A percentile compares a stretch with the other conserved stretches of the same genome.
Conservation (phyloP, 23 tunicate genomes). For the Ciona savignyi region DNA sequence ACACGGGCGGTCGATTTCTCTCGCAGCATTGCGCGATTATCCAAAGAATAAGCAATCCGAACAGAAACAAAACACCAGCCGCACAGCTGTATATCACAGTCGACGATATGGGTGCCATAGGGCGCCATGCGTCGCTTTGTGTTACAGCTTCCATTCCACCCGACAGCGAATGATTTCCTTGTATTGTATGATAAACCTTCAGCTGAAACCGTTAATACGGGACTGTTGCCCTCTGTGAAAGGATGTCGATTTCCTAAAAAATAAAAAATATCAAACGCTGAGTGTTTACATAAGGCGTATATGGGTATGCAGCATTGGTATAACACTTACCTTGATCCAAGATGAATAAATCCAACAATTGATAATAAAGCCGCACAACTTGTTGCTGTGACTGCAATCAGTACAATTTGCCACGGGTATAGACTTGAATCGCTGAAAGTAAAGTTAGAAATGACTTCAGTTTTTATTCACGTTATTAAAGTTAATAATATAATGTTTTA, state of each 20-base stretch:
- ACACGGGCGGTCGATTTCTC: neutral
- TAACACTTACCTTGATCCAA: too few relatives aligned
- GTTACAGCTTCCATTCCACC: neutral
- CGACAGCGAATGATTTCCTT: neutral
- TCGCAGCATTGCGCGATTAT: neutral
- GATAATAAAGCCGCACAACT: too few relatives aligned
- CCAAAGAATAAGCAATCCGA: neutral
- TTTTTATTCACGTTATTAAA: too few relatives aligned
- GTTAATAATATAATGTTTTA: too few relatives aligned
- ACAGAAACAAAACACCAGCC: neutral
- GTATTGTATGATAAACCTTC: neutral
- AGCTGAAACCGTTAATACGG: neutral
- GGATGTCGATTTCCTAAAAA: neutral
- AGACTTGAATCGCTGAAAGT: too few relatives aligned
- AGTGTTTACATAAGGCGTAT: too few relatives aligned
- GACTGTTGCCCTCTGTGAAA: neutral
- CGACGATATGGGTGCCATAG: neutral
- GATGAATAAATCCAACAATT: too few relatives aligned
- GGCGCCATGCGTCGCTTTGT: neutral
- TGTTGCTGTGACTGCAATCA: too few relatives aligned
- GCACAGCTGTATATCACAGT: neutral
- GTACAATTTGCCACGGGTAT: too few relatives aligned
- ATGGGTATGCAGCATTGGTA: too few relatives aligned
- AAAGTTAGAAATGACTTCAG: too few relatives aligned
- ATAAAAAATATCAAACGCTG: too few relatives aligned